phyloP scores from a whole-genome alignment of 2,888 invertebrate species.

The Iselma pallidipennis region DNA sequence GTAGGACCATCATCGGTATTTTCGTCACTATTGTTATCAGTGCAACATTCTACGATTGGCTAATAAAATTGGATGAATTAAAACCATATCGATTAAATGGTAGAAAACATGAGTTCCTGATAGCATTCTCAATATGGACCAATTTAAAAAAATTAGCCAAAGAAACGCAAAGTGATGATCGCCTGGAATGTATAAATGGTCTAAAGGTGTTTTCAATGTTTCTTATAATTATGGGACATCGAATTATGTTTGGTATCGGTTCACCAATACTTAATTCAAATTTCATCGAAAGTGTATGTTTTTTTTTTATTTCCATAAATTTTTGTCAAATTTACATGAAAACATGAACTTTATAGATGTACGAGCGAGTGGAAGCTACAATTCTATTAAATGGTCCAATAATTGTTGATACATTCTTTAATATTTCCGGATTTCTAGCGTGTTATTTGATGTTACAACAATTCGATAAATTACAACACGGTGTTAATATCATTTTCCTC shows the following conservation, averaged over 20 bases:
- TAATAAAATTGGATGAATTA: conserved; percentile 28
- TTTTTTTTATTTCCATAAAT: background rate
- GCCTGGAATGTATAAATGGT: conserved; percentile 44
- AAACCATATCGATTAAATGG: conserved; percentile 26
- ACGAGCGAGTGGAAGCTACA: conserved; percentile 40
- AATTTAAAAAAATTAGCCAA: conserved; percentile 41
- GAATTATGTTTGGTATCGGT: conserved; percentile 47
- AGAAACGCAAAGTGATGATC: conserved; percentile 33
- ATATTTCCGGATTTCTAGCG: conserved; percentile 71
- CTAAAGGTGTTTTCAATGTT: conserved; percentile 46
- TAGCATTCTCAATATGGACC: conserved; percentile 41
- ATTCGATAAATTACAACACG: conserved; percentile 64
- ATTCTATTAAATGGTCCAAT: conserved; percentile 68
- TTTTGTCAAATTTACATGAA: background rate
- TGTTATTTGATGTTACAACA: conserved; percentile 67
- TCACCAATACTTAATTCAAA: conserved; percentile 44
- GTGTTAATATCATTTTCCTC: conserved; percentile 63
- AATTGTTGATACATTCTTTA: conserved; percentile 70
- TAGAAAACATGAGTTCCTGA: conserved; percentile 35
- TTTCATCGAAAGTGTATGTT: conserved; percentile 43
- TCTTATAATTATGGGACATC: conserved; percentile 45
- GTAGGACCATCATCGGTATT: conserved; percentile 24
- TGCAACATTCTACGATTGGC: conserved; percentile 35
- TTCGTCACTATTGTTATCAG: conserved; percentile 27
- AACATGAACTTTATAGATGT: conserved; percentile 34